phyloP scores from a whole-genome alignment of 2,113 vertebrate species.

The Gambusia affinis region DNA sequence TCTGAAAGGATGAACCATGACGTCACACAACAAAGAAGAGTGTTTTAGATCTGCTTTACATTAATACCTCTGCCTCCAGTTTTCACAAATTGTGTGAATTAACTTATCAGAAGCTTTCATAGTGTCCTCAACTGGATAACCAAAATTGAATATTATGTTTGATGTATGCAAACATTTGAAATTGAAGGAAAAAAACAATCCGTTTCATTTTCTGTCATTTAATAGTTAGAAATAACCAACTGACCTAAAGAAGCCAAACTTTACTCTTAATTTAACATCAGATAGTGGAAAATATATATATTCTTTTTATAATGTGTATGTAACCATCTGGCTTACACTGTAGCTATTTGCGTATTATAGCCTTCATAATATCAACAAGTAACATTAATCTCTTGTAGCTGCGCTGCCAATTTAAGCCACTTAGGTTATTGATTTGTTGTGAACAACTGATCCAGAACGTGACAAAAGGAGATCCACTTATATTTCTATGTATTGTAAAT shows the following conservation, averaged over 20 bases:
- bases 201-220: background rate
- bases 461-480: conserved; percentile 16
- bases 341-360: background rate
- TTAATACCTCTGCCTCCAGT: background rate
- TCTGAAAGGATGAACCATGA: background rate
- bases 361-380: conserved; percentile 15
- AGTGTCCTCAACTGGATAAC: too few relatives aligned
- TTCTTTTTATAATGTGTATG: background rate
- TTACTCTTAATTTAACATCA: background rate
- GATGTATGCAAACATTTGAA: background rate
- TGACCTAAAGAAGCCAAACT: background rate
- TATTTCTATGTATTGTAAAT: conserved; percentile 22
- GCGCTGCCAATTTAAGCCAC: conserved; percentile 46
- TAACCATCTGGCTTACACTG: background rate
- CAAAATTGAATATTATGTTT: background rate
- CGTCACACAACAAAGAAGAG: background rate
- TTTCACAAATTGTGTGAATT: background rate
- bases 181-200: background rate
- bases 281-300: background rate
- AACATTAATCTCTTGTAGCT: conserved; percentile 11
- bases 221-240: background rate
- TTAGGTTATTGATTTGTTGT: conserved; percentile 44
- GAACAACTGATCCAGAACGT: conserved; percentile 35
- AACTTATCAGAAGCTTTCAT: background rate
- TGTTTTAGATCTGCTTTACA: background rate